A percentile compares a stretch with the other conserved stretches of the same genome.
Evolutionary conservation across 30 jellyfish, hydroid and myxozoan genomes (phyloP).

Genomic region (Pelagia noctiluca): DNA sequence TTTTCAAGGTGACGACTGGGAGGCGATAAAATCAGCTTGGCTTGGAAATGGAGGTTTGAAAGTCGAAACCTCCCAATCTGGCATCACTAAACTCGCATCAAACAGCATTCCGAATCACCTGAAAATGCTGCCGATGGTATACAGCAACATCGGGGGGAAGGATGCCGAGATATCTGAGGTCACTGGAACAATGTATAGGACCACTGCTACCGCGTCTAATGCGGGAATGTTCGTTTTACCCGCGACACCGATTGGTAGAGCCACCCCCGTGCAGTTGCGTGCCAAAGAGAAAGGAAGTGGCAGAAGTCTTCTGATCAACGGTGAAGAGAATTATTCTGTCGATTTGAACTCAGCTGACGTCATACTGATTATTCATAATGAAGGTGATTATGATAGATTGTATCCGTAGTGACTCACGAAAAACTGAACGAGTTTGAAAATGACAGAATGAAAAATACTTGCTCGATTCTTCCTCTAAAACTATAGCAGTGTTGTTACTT

Average conservation of each 20-base stretch:
- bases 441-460: not conserved
- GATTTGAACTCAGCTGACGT: constrained; percentile 46
- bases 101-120: constrained; percentile 35
- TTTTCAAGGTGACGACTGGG: constrained; percentile 69
- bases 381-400: constrained; percentile 16
- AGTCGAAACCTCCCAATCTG: constrained; percentile 59
- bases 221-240: constrained; percentile 67
- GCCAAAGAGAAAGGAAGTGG: constrained; percentile 66
- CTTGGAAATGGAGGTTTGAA: constrained; percentile 24
- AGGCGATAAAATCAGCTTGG: constrained; percentile 37
- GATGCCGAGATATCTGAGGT: constrained; percentile 61
- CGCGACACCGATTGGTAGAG: constrained; percentile 68
- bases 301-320: constrained; percentile 68
- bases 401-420: not conserved
- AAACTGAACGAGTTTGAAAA: not conserved
- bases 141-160: constrained; percentile 54
- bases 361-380: constrained; percentile 38
- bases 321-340: constrained; percentile 50
- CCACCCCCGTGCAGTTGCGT: constrained; percentile 80
- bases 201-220: constrained; percentile 12
- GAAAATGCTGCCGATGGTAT: constrained; percentile 49
- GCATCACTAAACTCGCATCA: constrained; percentile 40
- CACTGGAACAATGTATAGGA: constrained; percentile 57
- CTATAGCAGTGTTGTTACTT: too few relatives aligned
- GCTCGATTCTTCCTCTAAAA: not conserved